Base-by-base conservation (phyloP, 2,113 vertebrate species). In the Corythornis madagascariensis region DNA sequence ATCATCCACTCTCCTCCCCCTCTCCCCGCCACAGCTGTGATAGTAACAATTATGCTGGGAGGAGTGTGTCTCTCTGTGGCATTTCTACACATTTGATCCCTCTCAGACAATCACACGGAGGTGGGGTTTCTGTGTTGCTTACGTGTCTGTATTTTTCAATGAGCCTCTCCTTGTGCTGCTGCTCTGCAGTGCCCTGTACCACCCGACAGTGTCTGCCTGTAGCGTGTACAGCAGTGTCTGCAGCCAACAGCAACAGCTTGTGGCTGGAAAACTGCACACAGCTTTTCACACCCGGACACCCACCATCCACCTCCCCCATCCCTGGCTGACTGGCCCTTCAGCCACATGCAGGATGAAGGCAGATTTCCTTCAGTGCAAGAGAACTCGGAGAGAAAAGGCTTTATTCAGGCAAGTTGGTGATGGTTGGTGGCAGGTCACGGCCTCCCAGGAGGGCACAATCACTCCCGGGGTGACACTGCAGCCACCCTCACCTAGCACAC, bases 91-190 rank as follows among this genome's bases (percentile, higher is more conserved):
- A 4, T 52, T 72, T 64, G 80, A 73, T 92, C 55, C 42, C 40
- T 61, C 59, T 22, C 92, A 29, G 73, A 16, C 55, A 61, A 1
- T 88, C 86, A 47, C 86, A 16, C 0, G 79, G 75, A 88, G 94
- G 94, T 65, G 94, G 84, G 61, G 91, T 85, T 92, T 92, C n/a
- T 52, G 35, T 22, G 75, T 26, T 42, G 92, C 96, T 96, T 86
- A 90, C 92, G 85, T 94, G 96, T 95, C 86, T 71, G 56, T 77
- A 0, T 83, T 88, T 50, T 72, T 3, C 16, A 67, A 57, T 13
- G 16, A 21, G 74, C 53, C 61, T 67, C 26, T 70, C 31, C 43
- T 3, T 5, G 31, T 8, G 75, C 1, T 3, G 64, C 83, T 5
- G 71, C 87, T 70, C 38, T 12, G 89, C 73, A 8, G 92, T 7